Evolutionary conservation across 2,888 invertebrate genomes (phyloP).

Genomic region (Watsonalla binaria): DNA sequence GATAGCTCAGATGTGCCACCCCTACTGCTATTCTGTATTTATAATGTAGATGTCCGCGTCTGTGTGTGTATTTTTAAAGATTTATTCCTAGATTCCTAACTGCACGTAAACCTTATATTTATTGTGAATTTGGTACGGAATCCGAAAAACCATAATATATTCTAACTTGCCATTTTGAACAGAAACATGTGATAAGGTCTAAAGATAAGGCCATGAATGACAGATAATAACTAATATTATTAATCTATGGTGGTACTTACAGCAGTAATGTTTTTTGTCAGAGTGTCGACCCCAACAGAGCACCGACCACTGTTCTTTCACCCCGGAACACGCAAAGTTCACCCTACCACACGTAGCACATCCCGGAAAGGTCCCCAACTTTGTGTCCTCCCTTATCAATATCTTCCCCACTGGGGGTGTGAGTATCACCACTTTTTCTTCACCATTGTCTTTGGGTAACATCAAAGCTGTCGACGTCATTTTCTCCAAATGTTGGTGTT

Average conservation of each 20-base stretch:
- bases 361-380: slow-evolving; percentile 51
- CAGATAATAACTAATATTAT: slow-evolving; percentile 29
- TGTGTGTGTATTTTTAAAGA: too few relatives aligned
- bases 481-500: slow-evolving; percentile 34
- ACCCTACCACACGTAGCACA: slow-evolving; percentile 59
- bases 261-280: slow-evolving; percentile 59
- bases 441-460: slow-evolving; percentile 35
- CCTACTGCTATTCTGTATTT: too few relatives aligned
- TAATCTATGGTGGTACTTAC: slow-evolving; percentile 28
- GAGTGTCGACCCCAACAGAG: slow-evolving; percentile 65
- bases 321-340: slow-evolving; percentile 57
- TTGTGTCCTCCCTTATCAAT: slow-evolving; percentile 63
- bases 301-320: slow-evolving; percentile 60
- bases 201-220: not conserved
- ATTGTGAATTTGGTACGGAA: too few relatives aligned
- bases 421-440: slow-evolving; percentile 40
- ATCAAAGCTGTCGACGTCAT: slow-evolving; percentile 31
- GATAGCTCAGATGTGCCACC: too few relatives aligned
- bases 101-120: too few relatives aligned
- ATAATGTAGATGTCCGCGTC: too few relatives aligned
- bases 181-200: too few relatives aligned
- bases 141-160: too few relatives aligned
- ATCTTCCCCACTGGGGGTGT: slow-evolving; percentile 41
- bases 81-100: too few relatives aligned
- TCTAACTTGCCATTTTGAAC: too few relatives aligned